These are phyloP conservation scores for Strigops habroptila DNA, from an alignment of 2,113 vertebrate species.

Conservation along the genomic window DNA sequence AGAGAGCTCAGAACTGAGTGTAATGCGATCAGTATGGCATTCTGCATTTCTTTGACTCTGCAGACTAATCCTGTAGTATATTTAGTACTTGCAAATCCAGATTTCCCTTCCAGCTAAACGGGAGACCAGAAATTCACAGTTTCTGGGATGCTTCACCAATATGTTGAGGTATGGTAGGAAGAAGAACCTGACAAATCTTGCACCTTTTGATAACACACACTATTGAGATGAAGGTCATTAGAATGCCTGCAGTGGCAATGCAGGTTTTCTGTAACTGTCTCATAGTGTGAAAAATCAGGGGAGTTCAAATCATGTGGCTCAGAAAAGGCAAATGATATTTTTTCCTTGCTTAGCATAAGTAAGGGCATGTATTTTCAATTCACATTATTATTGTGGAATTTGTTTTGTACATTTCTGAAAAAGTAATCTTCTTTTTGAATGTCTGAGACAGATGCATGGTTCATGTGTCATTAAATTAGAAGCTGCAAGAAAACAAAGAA, in stretches of 20 bases:
- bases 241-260: neutral
- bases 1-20: neutral
- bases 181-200: neutral
- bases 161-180: neutral
- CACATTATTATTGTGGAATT: neutral
- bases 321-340: neutral
- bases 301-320: neutral
- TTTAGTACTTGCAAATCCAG: neutral
- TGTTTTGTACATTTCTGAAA: neutral
- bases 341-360: neutral
- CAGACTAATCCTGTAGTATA: neutral
- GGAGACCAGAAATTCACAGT: neutral
- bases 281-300: neutral
- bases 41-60: neutral
- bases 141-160: neutral
- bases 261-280: neutral
- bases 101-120: neutral
- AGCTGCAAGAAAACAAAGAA: conserved; percentile 51
- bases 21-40: neutral
- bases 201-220: neutral
- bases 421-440: neutral
- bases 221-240: neutral
- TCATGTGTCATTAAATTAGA: conserved; percentile 37
- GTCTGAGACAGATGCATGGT: neutral
- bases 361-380: neutral